Evolutionary conservation across 2,888 invertebrate species (phyloP).

Genomic region (Hermaeophaga mercurialis): DNA sequence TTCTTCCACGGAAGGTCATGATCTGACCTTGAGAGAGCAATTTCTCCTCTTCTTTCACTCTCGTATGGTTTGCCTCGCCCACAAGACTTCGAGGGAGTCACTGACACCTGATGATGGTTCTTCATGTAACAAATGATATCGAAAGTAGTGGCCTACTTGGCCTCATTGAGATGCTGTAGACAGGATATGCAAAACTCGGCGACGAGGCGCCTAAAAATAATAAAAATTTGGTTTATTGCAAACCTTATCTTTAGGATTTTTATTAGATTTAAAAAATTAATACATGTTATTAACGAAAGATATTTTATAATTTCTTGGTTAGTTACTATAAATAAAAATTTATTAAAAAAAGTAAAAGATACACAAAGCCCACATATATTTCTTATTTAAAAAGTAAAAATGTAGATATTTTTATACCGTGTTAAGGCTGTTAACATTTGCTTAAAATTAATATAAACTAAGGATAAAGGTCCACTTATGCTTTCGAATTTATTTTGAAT

Average conservation of each 20-base stretch:
- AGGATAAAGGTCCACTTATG: too few relatives aligned
- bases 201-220: constrained; percentile 2
- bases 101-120: constrained; percentile 38
- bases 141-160: constrained; percentile 35
- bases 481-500: too few relatives aligned
- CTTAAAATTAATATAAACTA: too few relatives aligned
- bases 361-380: too few relatives aligned
- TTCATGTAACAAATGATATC: constrained; percentile 33
- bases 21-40: constrained; percentile 51
- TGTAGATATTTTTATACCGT: too few relatives aligned
- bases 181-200: constrained; percentile 21
- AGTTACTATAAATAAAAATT: too few relatives aligned
- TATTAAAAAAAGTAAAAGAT: too few relatives aligned
- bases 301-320: neutral
- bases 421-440: too few relatives aligned
- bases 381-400: too few relatives aligned
- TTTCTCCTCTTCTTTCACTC: constrained; percentile 53
- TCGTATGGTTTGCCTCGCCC: constrained; percentile 43
- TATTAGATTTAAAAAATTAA: too few relatives aligned
- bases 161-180: constrained; percentile 10
- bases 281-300: too few relatives aligned
- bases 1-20: constrained; percentile 47
- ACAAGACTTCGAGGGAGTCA: constrained; percentile 38
- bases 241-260: neutral
- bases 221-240: neutral